These are phyloP conservation scores for Otolemur garnettii DNA, from an alignment of 2,113 vertebrate species.

Conservation along the genomic window DNA sequence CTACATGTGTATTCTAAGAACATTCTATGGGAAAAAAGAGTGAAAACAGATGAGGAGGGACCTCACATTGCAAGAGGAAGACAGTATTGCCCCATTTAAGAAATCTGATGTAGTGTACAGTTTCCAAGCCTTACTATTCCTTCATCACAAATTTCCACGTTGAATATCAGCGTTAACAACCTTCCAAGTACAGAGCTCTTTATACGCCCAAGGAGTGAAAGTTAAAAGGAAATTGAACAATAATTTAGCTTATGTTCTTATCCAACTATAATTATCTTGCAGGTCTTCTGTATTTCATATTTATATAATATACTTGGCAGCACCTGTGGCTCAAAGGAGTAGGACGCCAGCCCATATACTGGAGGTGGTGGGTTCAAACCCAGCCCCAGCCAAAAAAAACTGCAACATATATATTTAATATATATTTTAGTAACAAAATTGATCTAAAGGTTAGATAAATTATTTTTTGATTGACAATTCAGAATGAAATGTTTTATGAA, in stretches of 20 bases:
- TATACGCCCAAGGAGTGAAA: conserved; percentile 21
- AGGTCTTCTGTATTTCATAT: conserved; percentile 39
- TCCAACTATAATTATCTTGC: neutral
- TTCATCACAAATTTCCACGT: conserved; percentile 26
- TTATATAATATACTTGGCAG: neutral
- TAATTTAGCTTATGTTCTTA: conserved; percentile 15
- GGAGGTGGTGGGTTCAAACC: too few relatives aligned
- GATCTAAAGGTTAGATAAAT: neutral
- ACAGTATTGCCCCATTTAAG: neutral
- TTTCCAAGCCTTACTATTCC: neutral
- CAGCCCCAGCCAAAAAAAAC: too few relatives aligned
- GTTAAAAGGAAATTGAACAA: conserved; percentile 42
- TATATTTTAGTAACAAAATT: conserved; percentile 56
- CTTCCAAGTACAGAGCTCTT: conserved; percentile 19
- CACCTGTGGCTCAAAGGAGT: too few relatives aligned
- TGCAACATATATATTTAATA: too few relatives aligned
- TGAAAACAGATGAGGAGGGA: conserved; percentile 34
- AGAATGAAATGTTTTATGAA: neutral
- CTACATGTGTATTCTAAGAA: conserved; percentile 29
- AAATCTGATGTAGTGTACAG: neutral
- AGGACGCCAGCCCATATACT: too few relatives aligned
- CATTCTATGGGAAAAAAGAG: conserved; percentile 35
- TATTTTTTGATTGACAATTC: conserved; percentile 23
- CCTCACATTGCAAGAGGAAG: neutral
- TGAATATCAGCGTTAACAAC: conserved; percentile 25